These are phyloP conservation scores for Leucosticte australis DNA, from an alignment of 2,113 vertebrate genomes.

Conservation along the genomic window DNA sequence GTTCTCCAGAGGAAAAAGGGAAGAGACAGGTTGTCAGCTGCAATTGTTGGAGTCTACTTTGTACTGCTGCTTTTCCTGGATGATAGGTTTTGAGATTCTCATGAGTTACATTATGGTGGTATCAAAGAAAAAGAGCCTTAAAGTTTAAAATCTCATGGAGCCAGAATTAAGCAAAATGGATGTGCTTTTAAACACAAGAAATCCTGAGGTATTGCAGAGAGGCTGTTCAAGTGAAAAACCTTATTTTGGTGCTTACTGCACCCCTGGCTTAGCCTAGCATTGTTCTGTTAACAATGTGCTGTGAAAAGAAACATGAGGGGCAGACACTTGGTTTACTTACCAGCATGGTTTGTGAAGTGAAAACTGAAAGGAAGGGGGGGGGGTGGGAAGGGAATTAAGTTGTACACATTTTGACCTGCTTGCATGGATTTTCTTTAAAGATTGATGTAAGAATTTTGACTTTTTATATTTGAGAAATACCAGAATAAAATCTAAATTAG, in stretches of 20 bases:
- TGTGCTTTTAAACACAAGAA: not conserved
- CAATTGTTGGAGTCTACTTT: not conserved
- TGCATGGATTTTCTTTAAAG: conserved; percentile 76
- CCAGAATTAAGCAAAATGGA: not conserved
- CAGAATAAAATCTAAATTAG: conserved; percentile 75
- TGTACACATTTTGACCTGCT: conserved; percentile 72
- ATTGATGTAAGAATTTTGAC: conserved; percentile 80
- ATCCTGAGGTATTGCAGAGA: conserved; percentile 1
- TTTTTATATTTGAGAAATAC: conserved; percentile 77
- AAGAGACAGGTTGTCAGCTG: not conserved
- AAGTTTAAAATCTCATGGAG: not conserved
- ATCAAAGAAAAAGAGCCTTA: not conserved
- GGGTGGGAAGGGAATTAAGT: not conserved
- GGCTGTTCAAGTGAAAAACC: not conserved
- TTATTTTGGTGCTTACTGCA: conserved; percentile 45
- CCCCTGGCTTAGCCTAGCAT: not conserved
- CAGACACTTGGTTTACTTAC: conserved; percentile 27
- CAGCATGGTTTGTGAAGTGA: conserved; percentile 30
- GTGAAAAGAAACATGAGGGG: not conserved
- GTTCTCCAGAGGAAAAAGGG: not conserved
- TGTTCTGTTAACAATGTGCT: conserved; percentile 9
- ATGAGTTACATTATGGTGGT: not conserved
- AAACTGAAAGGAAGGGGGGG: not conserved
- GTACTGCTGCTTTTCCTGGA: not conserved
- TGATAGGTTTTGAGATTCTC: not conserved